Evolutionary conservation across 2,113 vertebrate species (phyloP).

Genomic region (Eudyptes chrysolophus): DNA sequence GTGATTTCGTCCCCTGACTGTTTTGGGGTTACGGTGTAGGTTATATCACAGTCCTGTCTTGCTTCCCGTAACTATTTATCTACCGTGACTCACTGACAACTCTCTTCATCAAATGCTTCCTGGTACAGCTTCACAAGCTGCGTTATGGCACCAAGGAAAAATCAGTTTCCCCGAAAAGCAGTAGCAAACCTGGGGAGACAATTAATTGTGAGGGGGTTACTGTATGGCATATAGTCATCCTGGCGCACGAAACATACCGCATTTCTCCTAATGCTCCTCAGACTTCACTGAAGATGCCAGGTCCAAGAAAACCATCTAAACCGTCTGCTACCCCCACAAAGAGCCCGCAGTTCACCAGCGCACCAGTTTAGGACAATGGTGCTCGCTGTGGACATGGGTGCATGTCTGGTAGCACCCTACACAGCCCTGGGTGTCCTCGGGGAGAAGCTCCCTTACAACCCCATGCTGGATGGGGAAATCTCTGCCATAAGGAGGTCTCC

Average conservation of each 20-base stretch:
- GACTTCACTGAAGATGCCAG: not conserved
- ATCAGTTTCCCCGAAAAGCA: not conserved
- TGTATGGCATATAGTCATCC: not conserved
- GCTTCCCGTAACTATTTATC: not conserved
- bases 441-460: not conserved
- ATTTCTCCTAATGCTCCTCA: not conserved
- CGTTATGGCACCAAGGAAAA: not conserved
- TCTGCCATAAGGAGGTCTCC: not conserved
- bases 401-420: not conserved
- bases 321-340: not conserved
- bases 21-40: not conserved
- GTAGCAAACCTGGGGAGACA: not conserved
- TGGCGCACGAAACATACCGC: not conserved
- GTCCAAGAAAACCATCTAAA: not conserved
- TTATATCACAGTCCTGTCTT: not conserved
- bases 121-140: not conserved
- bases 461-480: not conserved
- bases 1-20: not conserved
- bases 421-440: accelerated
- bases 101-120: not conserved
- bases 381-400: not conserved
- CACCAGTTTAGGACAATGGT: not conserved
- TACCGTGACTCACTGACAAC: not conserved
- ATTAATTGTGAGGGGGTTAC: not conserved
- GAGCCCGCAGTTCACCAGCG: accelerated